Conservation (phyloP, 2,888 invertebrate species). For the Gymnosoma rotundatum region DNA sequence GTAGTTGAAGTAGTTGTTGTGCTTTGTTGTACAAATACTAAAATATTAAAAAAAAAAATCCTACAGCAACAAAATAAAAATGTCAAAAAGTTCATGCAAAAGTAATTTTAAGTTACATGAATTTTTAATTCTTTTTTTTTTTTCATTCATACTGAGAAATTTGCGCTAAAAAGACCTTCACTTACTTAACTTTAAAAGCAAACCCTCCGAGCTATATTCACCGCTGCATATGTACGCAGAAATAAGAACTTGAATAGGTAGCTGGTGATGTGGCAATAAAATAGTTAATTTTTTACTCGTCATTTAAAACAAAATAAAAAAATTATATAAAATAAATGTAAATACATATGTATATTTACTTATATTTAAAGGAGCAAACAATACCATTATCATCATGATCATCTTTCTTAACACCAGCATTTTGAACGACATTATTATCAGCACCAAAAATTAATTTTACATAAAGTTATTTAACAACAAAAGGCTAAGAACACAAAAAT, state of each 20-base stretch:
- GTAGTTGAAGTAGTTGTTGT: conserved; percentile 25
- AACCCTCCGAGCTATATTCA: conserved; percentile 5
- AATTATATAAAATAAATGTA: conserved; percentile 19
- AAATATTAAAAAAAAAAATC: conserved; percentile 37
- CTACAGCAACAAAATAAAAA: conserved; percentile 1
- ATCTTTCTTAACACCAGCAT: neutral
- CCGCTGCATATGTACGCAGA: neutral
- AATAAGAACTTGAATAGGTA: neutral
- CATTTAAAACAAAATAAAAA: neutral
- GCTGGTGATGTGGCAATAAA: conserved; percentile 24
- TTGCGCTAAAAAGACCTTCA: conserved; percentile 47
- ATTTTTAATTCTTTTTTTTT: conserved; percentile 52
- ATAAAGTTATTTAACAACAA: neutral
- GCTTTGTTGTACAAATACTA: neutral
- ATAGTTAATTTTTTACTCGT: neutral
- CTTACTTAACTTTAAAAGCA: conserved; percentile 36
- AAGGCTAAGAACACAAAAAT: neutral
- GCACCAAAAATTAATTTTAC: neutral
- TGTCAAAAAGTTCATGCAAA: conserved; percentile 36
- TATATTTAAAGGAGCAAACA: conserved; percentile 25
- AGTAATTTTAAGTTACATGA: conserved; percentile 58
- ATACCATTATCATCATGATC: conserved; percentile 37
- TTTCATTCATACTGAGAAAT: conserved; percentile 2
- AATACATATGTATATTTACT: conserved; percentile 3
- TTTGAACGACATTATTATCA: neutral